Percentiles rank a stretch among this genome's conserved stretches.
Evolutionary conservation across 2,888 invertebrate species (phyloP).

Genomic region (Epinotia nisella): DNA sequence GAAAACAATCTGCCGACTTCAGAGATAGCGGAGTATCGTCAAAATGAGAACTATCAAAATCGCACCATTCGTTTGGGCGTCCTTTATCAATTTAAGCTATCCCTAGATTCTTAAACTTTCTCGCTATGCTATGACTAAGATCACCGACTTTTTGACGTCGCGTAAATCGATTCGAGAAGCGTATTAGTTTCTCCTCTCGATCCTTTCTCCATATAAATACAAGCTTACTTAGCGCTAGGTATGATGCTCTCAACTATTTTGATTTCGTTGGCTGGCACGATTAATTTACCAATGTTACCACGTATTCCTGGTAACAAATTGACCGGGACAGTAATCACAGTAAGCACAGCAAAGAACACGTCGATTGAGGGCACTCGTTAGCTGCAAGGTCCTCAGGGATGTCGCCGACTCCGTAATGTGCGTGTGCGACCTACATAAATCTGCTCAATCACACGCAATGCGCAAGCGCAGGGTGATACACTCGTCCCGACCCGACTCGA

Average conservation of each 20-base stretch:
- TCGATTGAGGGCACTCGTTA: not conserved
- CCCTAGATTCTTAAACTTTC: too few relatives aligned
- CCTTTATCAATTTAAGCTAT: not conserved
- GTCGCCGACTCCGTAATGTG: constrained; percentile 13
- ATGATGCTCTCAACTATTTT: too few relatives aligned
- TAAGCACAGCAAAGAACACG: not conserved
- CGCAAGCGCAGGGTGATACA: constrained; percentile 2
- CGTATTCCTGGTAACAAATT: not conserved
- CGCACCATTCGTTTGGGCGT: not conserved
- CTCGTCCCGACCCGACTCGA: constrained; percentile 9
- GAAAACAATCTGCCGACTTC: constrained; percentile 31
- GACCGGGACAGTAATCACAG: not conserved
- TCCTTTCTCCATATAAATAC: too few relatives aligned
- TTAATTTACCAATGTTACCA: too few relatives aligned
- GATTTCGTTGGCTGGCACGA: too few relatives aligned
- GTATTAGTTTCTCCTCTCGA: too few relatives aligned
- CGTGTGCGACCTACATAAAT: constrained; percentile 36
- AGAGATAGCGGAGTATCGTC: constrained; percentile 14
- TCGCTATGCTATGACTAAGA: too few relatives aligned
- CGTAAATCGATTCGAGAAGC: too few relatives aligned
- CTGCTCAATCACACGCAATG: constrained; percentile 1
- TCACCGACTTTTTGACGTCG: too few relatives aligned
- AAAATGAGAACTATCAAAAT: not conserved
- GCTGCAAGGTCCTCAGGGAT: not conserved
- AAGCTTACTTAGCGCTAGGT: too few relatives aligned